phyloP scores from a whole-genome alignment of 2,888 invertebrate species.

The Callyntrura guangdongensis region DNA sequence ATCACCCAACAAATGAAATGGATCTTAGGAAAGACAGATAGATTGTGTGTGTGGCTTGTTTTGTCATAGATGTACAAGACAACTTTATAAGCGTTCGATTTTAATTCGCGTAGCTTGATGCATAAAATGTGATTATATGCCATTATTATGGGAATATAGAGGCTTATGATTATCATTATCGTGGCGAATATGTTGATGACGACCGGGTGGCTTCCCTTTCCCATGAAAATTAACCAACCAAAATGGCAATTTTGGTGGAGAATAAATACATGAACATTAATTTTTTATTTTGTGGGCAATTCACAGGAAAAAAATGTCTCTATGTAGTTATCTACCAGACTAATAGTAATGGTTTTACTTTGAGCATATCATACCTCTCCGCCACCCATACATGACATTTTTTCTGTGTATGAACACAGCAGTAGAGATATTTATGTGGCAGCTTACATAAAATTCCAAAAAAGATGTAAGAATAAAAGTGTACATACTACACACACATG shows the following conservation, averaged over 20 bases:
- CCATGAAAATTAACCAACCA: constrained; percentile 72
- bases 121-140: not conserved
- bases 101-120: not conserved
- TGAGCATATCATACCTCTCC: not conserved
- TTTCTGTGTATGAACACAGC: not conserved
- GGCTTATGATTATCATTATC: not conserved
- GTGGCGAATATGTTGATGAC: constrained; percentile 21
- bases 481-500: no score
- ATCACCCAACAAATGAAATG: no score
- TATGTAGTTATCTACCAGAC: not conserved
- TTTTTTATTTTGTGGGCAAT: constrained; percentile 2
- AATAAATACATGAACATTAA: constrained; percentile 31
- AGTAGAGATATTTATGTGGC: not conserved
- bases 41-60: no score
- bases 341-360: not conserved
- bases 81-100: no score
- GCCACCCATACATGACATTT: not conserved
- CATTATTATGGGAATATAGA: not conserved
- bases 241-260: constrained; percentile 35
- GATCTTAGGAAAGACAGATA: no score
- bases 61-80: no score
- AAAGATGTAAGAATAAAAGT: no score
- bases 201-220: constrained; percentile 72
- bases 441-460: no score
- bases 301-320: not conserved